phyloP scores from a whole-genome alignment of 2,113 vertebrate genomes.

The Mesitornis unicolor region DNA sequence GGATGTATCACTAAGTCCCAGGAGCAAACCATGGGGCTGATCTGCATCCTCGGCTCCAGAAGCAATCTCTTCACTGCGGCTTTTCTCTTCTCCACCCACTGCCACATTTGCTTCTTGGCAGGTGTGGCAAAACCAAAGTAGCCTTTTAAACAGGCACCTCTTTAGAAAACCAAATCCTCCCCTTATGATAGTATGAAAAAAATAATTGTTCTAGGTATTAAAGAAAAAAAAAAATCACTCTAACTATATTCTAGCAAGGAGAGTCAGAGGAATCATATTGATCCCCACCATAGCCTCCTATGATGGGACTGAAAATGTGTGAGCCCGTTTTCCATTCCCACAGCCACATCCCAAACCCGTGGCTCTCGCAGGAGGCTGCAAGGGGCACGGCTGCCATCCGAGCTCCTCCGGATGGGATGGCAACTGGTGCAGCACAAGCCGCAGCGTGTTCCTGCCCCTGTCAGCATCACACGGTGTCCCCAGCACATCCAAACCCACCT shows the following conservation, averaged over 20 bases:
- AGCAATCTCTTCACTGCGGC: neutral
- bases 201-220: neutral
- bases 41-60: neutral
- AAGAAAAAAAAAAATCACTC: neutral
- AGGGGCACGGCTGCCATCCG: neutral
- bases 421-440: neutral
- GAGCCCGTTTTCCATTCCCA: neutral
- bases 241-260: neutral
- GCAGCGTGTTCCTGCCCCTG: neutral
- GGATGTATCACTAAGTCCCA: neutral
- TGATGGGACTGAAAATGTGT: neutral
- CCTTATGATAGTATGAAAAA: neutral
- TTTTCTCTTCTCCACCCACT: neutral
- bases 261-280: neutral
- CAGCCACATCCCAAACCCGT: fast-evolving
- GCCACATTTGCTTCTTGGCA: neutral
- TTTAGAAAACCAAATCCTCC: neutral
- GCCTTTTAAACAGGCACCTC: neutral
- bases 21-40: neutral
- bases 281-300: neutral
- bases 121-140: neutral
- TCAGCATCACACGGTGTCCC: neutral
- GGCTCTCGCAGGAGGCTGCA: neutral
- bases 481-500: fast-evolving
- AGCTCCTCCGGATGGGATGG: too few relatives aligned